Evolutionary conservation across 2,888 invertebrate species (phyloP).

Genomic region (Athalia rosae): DNA sequence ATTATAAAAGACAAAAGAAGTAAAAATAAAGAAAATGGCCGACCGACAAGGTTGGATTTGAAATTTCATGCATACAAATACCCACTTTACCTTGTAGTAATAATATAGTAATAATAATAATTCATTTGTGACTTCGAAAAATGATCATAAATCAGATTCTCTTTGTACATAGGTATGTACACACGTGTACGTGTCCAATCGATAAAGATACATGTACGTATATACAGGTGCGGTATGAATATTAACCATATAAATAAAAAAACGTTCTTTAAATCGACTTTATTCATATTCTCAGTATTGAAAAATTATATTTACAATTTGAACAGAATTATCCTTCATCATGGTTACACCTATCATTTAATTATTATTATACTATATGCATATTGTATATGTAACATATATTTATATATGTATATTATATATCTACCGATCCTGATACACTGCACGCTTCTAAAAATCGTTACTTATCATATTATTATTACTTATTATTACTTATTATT

Average conservation of each 20-base stretch:
- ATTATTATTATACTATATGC: slow-evolving; percentile 10
- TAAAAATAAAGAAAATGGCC: not conserved
- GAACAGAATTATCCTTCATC: too few relatives aligned
- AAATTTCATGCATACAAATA: not conserved
- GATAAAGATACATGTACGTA: slow-evolving; percentile 16
- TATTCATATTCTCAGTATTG: slow-evolving; percentile 51
- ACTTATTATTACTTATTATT: not conserved
- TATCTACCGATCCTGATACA: not conserved
- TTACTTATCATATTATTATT: too few relatives aligned
- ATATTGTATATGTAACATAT: not conserved
- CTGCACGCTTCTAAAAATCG: too few relatives aligned
- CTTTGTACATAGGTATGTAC: too few relatives aligned
- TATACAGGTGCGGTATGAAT: slow-evolving; percentile 16
- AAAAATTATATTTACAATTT: too few relatives aligned
- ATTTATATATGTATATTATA: not conserved
- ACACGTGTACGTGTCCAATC: slow-evolving; percentile 57
- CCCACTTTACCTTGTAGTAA: not conserved
- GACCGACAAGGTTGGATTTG: not conserved
- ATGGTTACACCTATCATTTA: not conserved
- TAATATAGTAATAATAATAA: not conserved
- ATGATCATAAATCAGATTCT: slow-evolving; percentile 72
- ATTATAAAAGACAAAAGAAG: not conserved
- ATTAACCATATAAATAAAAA: slow-evolving; percentile 55
- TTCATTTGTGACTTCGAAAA: too few relatives aligned
- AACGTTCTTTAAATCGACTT: slow-evolving; percentile 67